Percentiles rank a stretch among this genome's conserved stretches.
phyloP scores from a whole-genome alignment of 1,140 invertebrate species.

The Aphelinus atriplicis region DNA sequence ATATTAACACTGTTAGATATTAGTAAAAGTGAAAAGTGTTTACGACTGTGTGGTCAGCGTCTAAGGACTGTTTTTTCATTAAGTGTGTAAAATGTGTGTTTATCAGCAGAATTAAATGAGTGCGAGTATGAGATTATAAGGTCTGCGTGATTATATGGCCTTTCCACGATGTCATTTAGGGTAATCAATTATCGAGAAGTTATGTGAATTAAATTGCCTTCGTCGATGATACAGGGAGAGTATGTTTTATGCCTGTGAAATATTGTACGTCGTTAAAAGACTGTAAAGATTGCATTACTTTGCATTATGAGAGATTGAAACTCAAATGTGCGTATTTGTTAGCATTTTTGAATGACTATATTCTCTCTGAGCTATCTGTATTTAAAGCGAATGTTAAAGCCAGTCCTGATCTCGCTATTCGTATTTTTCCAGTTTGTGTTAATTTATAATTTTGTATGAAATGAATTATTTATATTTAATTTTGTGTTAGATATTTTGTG shows the following conservation, averaged over 20 bases:
- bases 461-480: no score
- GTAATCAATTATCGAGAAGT: slow-evolving; percentile 24
- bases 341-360: slow-evolving; percentile 27
- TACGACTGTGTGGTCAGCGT: neutral
- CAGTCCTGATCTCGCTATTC: slow-evolving; percentile 29
- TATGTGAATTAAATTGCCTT: slow-evolving; percentile 38
- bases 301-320: slow-evolving; percentile 10
- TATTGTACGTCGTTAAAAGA: slow-evolving; percentile 25
- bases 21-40: slow-evolving; percentile 19
- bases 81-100: slow-evolving; percentile 5
- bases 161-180: slow-evolving; percentile 17
- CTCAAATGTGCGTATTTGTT: slow-evolving; percentile 27
- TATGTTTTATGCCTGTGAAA: slow-evolving; percentile 12
- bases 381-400: slow-evolving; percentile 12
- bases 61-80: slow-evolving; percentile 17
- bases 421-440: slow-evolving; percentile 18
- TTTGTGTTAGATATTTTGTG: no score
- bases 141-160: neutral
- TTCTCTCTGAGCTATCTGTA: slow-evolving; percentile 23
- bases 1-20: slow-evolving; percentile 16
- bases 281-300: slow-evolving; percentile 12
- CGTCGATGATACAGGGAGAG: slow-evolving; percentile 33
- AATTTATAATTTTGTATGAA: slow-evolving; percentile 8
- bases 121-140: slow-evolving; percentile 1
- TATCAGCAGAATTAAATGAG: neutral